A percentile compares a stretch with the other conserved stretches of the same genome.
Evolutionary conservation across 2,797 vertebrate genomes (phyloP).

Genomic region (Periparus ater): DNA sequence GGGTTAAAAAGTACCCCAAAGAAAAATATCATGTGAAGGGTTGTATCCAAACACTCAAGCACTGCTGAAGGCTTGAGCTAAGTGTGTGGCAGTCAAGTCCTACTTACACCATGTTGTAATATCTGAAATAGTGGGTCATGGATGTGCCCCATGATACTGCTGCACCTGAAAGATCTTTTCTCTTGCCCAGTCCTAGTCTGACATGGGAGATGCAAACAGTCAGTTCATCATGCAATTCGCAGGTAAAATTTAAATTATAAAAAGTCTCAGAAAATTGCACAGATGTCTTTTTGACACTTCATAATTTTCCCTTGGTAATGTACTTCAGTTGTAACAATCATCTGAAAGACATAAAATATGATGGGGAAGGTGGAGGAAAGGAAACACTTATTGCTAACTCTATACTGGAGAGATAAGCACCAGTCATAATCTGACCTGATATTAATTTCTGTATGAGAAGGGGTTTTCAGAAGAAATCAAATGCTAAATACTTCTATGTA

Average conservation of each 20-base stretch:
- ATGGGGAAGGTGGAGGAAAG: not conserved
- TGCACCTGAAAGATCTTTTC: not conserved
- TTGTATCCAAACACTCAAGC: not conserved
- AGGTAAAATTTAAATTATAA: not conserved
- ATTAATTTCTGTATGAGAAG: constrained; percentile 10
- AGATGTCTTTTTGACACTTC: not conserved
- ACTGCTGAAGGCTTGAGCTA: not conserved
- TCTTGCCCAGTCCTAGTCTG: not conserved
- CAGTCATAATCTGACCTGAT: not conserved
- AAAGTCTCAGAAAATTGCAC: not conserved
- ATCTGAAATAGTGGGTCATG: not conserved
- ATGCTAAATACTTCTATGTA: constrained; percentile 28
- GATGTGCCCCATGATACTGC: not conserved
- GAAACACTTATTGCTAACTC: not conserved
- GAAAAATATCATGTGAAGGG: not conserved
- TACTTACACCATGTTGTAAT: not conserved
- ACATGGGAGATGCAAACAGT: not conserved
- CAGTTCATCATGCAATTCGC: not conserved
- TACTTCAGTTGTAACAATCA: not conserved
- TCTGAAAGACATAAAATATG: not conserved
- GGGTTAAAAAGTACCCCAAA: not conserved
- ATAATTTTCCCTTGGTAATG: not conserved
- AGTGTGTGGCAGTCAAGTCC: not conserved
- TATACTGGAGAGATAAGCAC: not conserved
- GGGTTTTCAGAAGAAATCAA: constrained; percentile 44